These are phyloP conservation scores for Drosophila monieri DNA, from an alignment of 2,888 invertebrate species.

Conservation along the genomic window DNA sequence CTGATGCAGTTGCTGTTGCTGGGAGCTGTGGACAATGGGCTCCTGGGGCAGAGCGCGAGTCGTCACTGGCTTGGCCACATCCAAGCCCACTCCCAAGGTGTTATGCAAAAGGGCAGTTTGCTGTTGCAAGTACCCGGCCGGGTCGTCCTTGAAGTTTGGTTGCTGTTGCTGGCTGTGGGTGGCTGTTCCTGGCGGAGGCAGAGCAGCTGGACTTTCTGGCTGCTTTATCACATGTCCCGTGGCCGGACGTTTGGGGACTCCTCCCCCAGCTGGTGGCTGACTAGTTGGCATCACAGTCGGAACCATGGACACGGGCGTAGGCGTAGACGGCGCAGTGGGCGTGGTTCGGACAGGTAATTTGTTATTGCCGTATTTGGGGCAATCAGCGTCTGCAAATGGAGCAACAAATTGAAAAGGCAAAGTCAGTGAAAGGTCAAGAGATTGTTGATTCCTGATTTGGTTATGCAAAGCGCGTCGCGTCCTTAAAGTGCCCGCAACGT, in stretches of 20 bases:
- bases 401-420: slow-evolving; percentile 51
- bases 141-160: slow-evolving; percentile 96
- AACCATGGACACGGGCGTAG: slow-evolving; percentile 31
- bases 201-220: slow-evolving; percentile 12
- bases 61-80: slow-evolving; percentile 71
- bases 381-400: slow-evolving; percentile 66
- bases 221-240: slow-evolving; percentile 65
- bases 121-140: slow-evolving; percentile 94
- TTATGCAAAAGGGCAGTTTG: slow-evolving; percentile 94
- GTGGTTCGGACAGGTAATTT: slow-evolving; percentile 45
- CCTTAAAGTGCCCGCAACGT: slow-evolving; percentile 75
- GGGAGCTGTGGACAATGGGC: slow-evolving; percentile 59
- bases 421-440: slow-evolving; percentile 52
- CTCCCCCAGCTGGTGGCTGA: slow-evolving; percentile 43
- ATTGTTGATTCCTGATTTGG: slow-evolving; percentile 26
- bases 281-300: slow-evolving; percentile 52
- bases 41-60: slow-evolving; percentile 51
- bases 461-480: slow-evolving; percentile 66
- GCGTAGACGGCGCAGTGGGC: slow-evolving; percentile 16
- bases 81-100: slow-evolving; percentile 90
- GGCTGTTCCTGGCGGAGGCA: slow-evolving; percentile 2
- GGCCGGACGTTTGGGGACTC: slow-evolving; percentile 78
- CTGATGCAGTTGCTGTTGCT: slow-evolving; percentile 54
- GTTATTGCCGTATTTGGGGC: slow-evolving; percentile 62
- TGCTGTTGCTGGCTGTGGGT: slow-evolving; percentile 37